Conservation (phyloP, 2,797 vertebrate species). For the Bradypus variegatus region DNA sequence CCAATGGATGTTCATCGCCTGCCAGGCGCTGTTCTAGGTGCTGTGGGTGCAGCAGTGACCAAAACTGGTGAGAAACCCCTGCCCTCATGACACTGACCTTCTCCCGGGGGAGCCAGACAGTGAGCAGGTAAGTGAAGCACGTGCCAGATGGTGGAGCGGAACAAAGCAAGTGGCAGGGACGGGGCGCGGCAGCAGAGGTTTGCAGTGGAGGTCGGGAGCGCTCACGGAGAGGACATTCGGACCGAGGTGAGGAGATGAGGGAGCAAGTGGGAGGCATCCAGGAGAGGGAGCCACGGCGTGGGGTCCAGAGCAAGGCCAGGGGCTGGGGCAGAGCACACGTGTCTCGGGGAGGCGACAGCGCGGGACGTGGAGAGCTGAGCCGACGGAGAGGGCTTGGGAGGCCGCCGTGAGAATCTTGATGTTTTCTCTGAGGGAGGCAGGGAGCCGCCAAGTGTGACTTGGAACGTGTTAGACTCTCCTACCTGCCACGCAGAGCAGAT, state of each 20-base stretch:
- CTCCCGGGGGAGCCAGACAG: not conserved
- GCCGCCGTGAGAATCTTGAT: not conserved
- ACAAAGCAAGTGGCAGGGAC: not conserved
- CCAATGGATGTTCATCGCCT: not conserved
- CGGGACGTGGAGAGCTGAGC: fast-evolving
- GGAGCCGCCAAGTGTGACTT: not conserved
- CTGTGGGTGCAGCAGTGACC: not conserved
- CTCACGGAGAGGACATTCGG: not conserved
- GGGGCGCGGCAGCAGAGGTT: not conserved
- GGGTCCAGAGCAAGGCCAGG: not conserved
- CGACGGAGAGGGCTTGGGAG: not conserved
- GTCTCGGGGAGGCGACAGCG: not conserved
- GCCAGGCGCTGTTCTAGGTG: too few species aligned
- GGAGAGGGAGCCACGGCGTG: too few species aligned
- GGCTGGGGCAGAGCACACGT: too few species aligned
- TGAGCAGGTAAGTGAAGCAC: not conserved
- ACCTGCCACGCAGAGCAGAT: not conserved
- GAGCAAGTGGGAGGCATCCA: too few species aligned
- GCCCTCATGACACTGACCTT: not conserved
- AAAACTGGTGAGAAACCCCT: not conserved
- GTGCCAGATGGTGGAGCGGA: not conserved
- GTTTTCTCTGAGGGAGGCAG: not conserved
- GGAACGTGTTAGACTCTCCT: not conserved
- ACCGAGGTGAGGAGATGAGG: not conserved
- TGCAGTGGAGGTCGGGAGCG: not conserved